A percentile compares a stretch with the other conserved stretches of the same genome.
phyloP scores from a whole-genome alignment of 30 jellyfish, hydroid and myxozoan genomes.

The Hydractinia echinata region DNA sequence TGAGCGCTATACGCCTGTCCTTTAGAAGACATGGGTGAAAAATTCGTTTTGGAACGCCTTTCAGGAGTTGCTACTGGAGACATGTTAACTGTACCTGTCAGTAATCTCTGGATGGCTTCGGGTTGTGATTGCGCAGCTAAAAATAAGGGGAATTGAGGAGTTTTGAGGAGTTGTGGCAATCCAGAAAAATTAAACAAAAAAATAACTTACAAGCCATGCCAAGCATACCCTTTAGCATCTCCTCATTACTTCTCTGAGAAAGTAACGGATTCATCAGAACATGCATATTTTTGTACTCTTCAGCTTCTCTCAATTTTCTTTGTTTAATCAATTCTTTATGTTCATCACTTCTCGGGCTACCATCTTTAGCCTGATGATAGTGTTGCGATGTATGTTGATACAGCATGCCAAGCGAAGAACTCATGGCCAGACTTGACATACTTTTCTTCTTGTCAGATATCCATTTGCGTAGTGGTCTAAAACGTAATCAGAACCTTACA shows the following conservation, averaged over 20 bases:
- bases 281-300: constrained; percentile 25
- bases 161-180: no score
- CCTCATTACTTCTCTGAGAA: constrained; percentile 11
- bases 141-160: no score
- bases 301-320: constrained; percentile 20
- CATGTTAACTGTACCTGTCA: constrained; percentile 55
- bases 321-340: background rate
- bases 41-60: background rate
- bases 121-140: constrained; percentile 35
- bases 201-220: background rate
- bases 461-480: constrained; percentile 52
- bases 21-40: background rate
- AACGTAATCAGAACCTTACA: background rate
- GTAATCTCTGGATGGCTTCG: constrained; percentile 71
- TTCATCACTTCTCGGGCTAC: background rate
- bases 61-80: constrained; percentile 42
- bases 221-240: constrained; percentile 4
- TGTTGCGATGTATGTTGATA: background rate
- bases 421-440: constrained; percentile 25
- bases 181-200: background rate
- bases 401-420: background rate
- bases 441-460: constrained; percentile 24
- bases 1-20: background rate
- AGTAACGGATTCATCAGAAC: constrained; percentile 27
- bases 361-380: background rate